A percentile compares a stretch with the other conserved stretches of the same genome.
These are phyloP conservation scores for Thelaira solivaga DNA, from an alignment of 2,888 invertebrate species.

Conservation along the genomic window DNA sequence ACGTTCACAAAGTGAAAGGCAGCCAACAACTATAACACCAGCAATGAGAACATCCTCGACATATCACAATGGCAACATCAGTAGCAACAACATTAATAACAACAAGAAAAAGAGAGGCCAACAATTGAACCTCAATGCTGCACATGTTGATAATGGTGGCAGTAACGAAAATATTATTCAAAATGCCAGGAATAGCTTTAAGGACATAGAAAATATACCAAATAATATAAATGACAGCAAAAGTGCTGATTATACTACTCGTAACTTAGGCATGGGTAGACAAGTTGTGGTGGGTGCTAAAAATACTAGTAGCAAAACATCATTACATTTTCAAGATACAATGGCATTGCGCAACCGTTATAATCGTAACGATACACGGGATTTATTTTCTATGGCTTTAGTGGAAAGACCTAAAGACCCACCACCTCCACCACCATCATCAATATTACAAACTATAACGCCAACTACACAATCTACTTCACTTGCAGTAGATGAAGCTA, in stretches of 20 bases:
- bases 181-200: constrained; percentile 51
- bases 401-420: constrained; percentile 76
- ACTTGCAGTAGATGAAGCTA: constrained; percentile 5
- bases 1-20: constrained; percentile 75
- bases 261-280: background rate
- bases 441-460: constrained; percentile 52
- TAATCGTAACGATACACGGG: constrained; percentile 81
- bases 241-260: constrained; percentile 61
- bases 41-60: constrained; percentile 37
- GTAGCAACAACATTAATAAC: constrained; percentile 33
- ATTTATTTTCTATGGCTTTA: constrained; percentile 78
- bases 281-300: background rate
- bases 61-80: constrained; percentile 49
- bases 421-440: constrained; percentile 78
- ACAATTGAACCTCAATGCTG: constrained; percentile 23
- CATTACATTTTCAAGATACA: constrained; percentile 82
- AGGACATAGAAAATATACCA: constrained; percentile 42
- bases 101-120: constrained; percentile 19
- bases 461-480: background rate
- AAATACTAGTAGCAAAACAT: constrained; percentile 67
- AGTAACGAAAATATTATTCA: constrained; percentile 50
- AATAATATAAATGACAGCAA: constrained; percentile 62
- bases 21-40: constrained; percentile 56
- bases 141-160: constrained; percentile 39
- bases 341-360: constrained; percentile 87